A percentile compares a stretch with the other conserved stretches of the same genome.
Evolutionary conservation across 2,888 invertebrate genomes (phyloP).

Genomic region (Coecobrya sp.): DNA sequence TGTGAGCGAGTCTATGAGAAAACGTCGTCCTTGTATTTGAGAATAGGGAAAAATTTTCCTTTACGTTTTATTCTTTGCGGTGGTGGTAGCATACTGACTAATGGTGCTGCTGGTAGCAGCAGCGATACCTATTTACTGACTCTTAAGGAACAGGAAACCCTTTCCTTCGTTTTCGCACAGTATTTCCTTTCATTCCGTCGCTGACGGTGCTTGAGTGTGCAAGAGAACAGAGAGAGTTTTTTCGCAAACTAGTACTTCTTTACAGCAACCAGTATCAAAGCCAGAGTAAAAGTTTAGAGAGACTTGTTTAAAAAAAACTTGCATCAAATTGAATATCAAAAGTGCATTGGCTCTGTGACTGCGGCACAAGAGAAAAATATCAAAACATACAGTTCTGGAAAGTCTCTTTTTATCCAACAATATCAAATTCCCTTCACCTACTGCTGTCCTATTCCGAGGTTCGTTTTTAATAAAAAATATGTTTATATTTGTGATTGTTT

Average conservation of each 20-base stretch:
- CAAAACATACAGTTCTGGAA: too few species aligned
- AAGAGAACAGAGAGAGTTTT: conserved; percentile 16
- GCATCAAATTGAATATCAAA: too few species aligned
- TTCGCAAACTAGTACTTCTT: neutral
- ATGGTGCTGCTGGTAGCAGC: too few species aligned
- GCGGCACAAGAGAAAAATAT: too few species aligned
- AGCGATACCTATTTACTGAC: neutral
- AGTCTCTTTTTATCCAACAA: too few species aligned
- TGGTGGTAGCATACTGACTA: neutral
- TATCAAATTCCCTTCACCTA: neutral
- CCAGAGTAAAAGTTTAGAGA: neutral
- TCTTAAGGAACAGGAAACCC: conserved; percentile 10
- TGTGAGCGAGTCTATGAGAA: neutral
- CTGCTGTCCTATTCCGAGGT: neutral
- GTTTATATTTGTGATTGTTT: neutral
- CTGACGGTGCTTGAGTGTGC: conserved; percentile 54
- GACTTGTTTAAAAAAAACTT: neutral
- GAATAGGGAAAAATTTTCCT: neutral
- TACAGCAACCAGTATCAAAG: neutral
- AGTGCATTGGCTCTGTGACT: too few species aligned
- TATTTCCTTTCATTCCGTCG: conserved; percentile 66
- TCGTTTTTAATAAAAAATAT: neutral
- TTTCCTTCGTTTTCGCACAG: neutral
- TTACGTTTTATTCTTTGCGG: neutral
- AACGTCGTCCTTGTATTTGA: neutral